Conservation (phyloP, 2,888 invertebrate species). For the Caenorhabditis wallacei region DNA sequence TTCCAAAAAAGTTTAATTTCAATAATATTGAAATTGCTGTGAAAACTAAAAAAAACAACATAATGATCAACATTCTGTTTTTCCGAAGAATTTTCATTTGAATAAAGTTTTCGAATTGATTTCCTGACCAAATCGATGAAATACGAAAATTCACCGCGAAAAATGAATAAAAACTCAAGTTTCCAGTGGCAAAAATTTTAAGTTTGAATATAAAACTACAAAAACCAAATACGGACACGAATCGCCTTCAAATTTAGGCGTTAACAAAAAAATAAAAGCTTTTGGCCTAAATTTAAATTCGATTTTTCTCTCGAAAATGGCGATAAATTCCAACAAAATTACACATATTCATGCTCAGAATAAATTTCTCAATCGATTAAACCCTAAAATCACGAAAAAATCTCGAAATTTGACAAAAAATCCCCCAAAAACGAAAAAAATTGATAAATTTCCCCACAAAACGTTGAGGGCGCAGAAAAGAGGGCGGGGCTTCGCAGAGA, state of each 20-base stretch:
- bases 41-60: too few species aligned
- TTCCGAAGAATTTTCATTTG: too few species aligned
- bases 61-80: too few species aligned
- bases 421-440: slow-evolving; percentile 9
- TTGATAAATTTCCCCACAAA: background rate
- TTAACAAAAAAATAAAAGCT: background rate
- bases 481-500: background rate
- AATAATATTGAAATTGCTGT: too few species aligned
- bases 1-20: too few species aligned
- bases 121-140: too few species aligned
- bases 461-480: slow-evolving; percentile 9
- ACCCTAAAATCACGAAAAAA: background rate
- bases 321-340: background rate
- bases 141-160: too few species aligned
- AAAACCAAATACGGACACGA: too few species aligned
- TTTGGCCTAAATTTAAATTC: slow-evolving; percentile 15
- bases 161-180: too few species aligned
- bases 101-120: too few species aligned
- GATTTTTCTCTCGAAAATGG: background rate
- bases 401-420: background rate
- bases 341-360: background rate
- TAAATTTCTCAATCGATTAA: background rate
- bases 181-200: too few species aligned
- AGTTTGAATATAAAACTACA: too few species aligned
- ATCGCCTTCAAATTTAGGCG: background rate